Evolutionary conservation across 2,797 vertebrate genomes (phyloP).

Genomic region (Melopsittacus undulatus): DNA sequence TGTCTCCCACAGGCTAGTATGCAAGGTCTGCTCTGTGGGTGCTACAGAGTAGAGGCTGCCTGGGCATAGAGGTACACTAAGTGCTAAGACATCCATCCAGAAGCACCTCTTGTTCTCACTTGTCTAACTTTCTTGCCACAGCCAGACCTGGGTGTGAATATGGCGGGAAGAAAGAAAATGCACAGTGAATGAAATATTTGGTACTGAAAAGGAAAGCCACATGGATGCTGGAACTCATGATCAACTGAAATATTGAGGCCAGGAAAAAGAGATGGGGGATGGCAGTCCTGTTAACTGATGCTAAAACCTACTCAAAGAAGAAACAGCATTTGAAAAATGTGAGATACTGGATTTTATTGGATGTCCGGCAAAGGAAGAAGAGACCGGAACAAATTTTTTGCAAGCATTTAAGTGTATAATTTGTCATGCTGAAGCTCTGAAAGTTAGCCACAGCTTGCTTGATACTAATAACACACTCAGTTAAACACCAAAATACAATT

Average conservation of each 20-base stretch:
- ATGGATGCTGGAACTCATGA: background rate
- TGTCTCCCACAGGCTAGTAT: background rate
- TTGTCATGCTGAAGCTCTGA: background rate
- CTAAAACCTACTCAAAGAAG: background rate
- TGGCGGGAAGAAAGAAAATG: background rate
- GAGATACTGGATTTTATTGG: background rate
- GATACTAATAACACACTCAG: background rate
- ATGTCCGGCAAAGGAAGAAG: background rate
- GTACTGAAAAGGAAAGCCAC: background rate
- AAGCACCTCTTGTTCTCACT: background rate
- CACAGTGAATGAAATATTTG: background rate
- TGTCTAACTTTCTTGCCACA: background rate
- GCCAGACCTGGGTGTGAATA: background rate
- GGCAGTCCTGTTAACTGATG: background rate
- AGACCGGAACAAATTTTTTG: background rate
- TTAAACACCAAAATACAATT: background rate
- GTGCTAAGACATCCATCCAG: background rate
- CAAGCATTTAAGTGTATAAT: background rate
- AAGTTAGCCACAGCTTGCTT: background rate
- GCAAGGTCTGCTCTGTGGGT: background rate
- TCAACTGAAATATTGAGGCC: background rate
- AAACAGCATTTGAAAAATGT: background rate
- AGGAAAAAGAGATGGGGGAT: background rate
- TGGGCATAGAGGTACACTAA: accelerated
- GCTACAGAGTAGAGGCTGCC: accelerated